Conservation (phyloP, 2,888 invertebrate species). For the Acronicta leporina region DNA sequence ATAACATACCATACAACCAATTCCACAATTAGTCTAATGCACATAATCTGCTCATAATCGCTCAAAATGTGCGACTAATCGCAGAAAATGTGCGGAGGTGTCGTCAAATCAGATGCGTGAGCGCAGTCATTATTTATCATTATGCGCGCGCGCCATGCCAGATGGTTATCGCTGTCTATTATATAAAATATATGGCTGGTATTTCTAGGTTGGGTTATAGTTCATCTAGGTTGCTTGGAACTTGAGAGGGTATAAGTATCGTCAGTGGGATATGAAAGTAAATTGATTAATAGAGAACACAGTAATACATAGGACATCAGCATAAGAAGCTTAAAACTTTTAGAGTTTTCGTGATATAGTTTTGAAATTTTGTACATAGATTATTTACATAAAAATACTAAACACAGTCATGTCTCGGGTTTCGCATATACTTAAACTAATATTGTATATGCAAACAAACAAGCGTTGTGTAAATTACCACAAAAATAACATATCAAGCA, state of each 20-base stretch:
- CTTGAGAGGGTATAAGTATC: not conserved
- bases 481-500: too few relatives aligned
- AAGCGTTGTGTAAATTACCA: too few relatives aligned
- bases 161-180: slow-evolving; percentile 51
- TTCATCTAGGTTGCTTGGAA: slow-evolving; percentile 18
- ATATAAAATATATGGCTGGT: slow-evolving; percentile 42
- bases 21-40: slow-evolving; percentile 29
- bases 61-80: slow-evolving; percentile 29
- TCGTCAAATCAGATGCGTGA: slow-evolving; percentile 47
- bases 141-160: slow-evolving; percentile 43
- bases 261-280: slow-evolving; percentile 2
- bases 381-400: too few relatives aligned
- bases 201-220: slow-evolving; percentile 33
- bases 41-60: slow-evolving; percentile 23
- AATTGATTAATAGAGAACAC: too few relatives aligned
- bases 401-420: too few relatives aligned
- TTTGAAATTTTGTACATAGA: too few relatives aligned
- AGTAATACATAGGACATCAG: too few relatives aligned
- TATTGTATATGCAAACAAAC: too few relatives aligned
- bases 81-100: slow-evolving; percentile 39
- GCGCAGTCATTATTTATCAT: slow-evolving; percentile 52
- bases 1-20: slow-evolving; percentile 10
- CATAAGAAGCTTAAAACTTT: too few relatives aligned
- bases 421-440: too few relatives aligned
- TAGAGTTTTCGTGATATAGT: too few relatives aligned